Base-by-base conservation (phyloP, 2,797 vertebrate species). In the Lutjanus campechanus region DNA sequence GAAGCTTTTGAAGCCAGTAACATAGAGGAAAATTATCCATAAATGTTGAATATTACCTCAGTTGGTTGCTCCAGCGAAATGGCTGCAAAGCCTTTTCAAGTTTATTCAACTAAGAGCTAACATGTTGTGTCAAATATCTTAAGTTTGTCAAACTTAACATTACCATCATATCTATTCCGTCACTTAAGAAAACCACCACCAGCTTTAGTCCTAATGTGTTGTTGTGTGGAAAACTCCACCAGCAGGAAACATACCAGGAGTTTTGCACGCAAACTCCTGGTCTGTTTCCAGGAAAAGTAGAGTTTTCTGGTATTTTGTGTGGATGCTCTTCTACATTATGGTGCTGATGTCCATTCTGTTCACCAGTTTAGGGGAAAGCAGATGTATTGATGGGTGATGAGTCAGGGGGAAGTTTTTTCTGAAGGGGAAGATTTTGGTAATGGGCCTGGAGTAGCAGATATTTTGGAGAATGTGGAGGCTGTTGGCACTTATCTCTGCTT, bases 351-450 rank as follows among this genome's bases (percentile, higher is more conserved):
- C 50, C 9, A n/a, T 29, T 53, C 47, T 77, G 73, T 79, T 59
- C 20, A 59, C 16, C 59, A 36, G 47, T 65, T 15, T 61, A 15
- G 20, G 43, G 15, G 41, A 50, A 22, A 29, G 36, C 47, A 59
- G 53, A 44, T 71, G 20, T 17, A 62, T 46, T 68, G 70, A 55
- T 60, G 59, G 12, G 8, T 16, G 50, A 54, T 20, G 50, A 54
- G 61, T 79, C 47, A 25, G 25, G 17, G 17, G 15, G 50, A 64
- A 60, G 58, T n/a, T 72, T 54, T 66, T 73, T 13, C 54, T 43
- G 50, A 71, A 59, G 25, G 40, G 22, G 19, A 49, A n/a, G 62
- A 60, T 15, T 19, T 60, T 77, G 67, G 72, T 80, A 78, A 72
- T 71, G 16, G 17, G 63, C 47, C 54, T 58, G 29, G 22, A 62